Evolutionary conservation across 2,113 vertebrate genomes (phyloP).

Genomic region (Cichladusa arquata): DNA sequence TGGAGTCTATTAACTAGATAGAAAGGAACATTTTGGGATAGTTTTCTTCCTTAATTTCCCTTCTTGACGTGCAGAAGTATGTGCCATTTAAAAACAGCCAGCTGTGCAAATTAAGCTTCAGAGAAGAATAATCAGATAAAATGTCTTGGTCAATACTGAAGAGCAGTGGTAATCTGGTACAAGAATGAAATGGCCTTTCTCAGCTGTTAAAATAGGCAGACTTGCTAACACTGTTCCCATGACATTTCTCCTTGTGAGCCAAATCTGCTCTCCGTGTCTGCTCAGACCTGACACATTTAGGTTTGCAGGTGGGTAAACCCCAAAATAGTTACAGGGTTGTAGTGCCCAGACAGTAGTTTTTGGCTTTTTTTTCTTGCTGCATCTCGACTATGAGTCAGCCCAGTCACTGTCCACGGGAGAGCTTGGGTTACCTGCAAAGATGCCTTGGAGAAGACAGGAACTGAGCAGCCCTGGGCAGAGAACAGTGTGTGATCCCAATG

Average conservation of each 20-base stretch:
- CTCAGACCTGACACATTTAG: neutral
- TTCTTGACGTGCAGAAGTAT: neutral
- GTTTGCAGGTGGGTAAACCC: neutral
- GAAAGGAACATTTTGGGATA: neutral
- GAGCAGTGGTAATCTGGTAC: neutral
- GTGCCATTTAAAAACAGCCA: neutral
- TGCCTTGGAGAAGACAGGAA: neutral
- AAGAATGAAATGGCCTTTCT: neutral
- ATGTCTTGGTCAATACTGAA: neutral
- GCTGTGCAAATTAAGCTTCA: neutral
- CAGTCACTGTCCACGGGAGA: accelerated
- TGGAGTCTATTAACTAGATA: neutral
- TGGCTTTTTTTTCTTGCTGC: neutral
- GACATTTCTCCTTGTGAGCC: neutral
- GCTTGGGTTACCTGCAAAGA: neutral
- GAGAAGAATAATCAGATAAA: neutral
- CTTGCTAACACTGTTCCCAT: neutral
- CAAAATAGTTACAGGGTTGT: neutral
- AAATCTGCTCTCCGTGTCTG: neutral
- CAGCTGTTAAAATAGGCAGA: neutral
- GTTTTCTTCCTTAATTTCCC: neutral
- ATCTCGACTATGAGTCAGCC: neutral
- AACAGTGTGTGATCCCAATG: accelerated
- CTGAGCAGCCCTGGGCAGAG: neutral
- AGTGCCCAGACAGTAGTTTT: neutral